These are phyloP conservation scores for Rhodeus uyekii DNA, from an alignment of 2,797 vertebrate genomes.

Conservation along the genomic window DNA sequence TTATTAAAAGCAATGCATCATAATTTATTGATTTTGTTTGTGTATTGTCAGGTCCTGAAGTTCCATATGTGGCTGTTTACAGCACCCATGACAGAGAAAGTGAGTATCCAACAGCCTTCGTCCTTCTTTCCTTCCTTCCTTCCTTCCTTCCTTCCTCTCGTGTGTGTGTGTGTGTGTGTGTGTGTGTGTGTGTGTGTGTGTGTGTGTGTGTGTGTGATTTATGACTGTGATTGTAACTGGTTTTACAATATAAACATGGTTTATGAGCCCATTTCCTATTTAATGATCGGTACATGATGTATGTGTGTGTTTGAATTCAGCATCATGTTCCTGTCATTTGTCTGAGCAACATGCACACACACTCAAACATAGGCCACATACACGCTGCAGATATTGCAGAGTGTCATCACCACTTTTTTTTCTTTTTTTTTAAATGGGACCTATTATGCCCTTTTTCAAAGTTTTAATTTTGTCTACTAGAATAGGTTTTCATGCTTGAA, in stretches of 20 bases:
- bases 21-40: slow-evolving; percentile 13
- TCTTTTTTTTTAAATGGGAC: no score
- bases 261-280: no score
- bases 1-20: neutral
- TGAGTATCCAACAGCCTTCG: slow-evolving; percentile 63
- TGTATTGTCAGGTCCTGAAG: slow-evolving; percentile 67
- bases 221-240: no score
- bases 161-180: neutral
- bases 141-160: neutral
- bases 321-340: neutral
- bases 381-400: neutral
- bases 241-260: no score
- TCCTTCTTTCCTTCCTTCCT: neutral
- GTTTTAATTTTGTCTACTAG: neutral
- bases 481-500: neutral
- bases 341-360: neutral
- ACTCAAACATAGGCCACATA: neutral
- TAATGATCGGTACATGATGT: no score
- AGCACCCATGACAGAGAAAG: slow-evolving; percentile 73
- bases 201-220: neutral
- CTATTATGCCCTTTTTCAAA: neutral
- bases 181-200: neutral
- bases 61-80: slow-evolving; percentile 75
- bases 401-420: neutral
- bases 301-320: neutral